These are phyloP conservation scores for Sander vitreus DNA, from an alignment of 2,113 vertebrate species.

Conservation along the genomic window DNA sequence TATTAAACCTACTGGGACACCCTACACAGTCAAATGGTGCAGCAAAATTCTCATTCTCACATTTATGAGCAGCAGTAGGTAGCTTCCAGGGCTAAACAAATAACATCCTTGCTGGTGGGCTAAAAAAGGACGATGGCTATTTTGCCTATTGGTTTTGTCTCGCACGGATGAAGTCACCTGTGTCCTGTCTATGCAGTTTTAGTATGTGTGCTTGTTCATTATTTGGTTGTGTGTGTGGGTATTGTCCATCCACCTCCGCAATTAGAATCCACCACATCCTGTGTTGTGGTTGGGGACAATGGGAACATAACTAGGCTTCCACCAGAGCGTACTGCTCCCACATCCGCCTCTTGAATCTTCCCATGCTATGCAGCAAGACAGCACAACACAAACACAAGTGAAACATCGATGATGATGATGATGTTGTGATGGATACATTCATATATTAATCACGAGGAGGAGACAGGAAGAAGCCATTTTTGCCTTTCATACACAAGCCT, in stretches of 20 bases:
- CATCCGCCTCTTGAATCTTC: conserved; percentile 69
- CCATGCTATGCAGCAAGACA: conserved; percentile 46
- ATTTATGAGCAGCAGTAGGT: conserved; percentile 62
- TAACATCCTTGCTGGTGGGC: conserved; percentile 61
- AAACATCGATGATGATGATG: conserved; percentile 6
- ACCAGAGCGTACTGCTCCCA: conserved; percentile 56
- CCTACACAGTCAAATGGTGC: conserved; percentile 39
- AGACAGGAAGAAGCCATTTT: conserved; percentile 28
- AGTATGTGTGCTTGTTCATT: conserved; percentile 27
- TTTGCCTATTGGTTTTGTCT: conserved; percentile 80
- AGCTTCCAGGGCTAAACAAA: conserved; percentile 71
- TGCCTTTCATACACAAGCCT: not conserved
- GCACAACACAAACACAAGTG: not conserved
- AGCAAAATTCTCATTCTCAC: conserved; percentile 45
- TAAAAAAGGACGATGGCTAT: conserved; percentile 43
- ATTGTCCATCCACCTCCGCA: conserved; percentile 41
- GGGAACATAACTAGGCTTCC: conserved; percentile 56
- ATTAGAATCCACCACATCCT: conserved; percentile 80
- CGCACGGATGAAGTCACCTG: conserved; percentile 71
- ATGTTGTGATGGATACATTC: conserved; percentile 45
- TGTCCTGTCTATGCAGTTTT: conserved; percentile 51
- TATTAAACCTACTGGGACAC: conserved; percentile 37
- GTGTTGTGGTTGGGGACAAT: conserved; percentile 74
- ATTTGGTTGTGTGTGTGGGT: conserved; percentile 48
- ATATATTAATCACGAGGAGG: conserved; percentile 21